Base-by-base conservation (phyloP, 2,888 invertebrate species). In the Campoplex nolae region DNA sequence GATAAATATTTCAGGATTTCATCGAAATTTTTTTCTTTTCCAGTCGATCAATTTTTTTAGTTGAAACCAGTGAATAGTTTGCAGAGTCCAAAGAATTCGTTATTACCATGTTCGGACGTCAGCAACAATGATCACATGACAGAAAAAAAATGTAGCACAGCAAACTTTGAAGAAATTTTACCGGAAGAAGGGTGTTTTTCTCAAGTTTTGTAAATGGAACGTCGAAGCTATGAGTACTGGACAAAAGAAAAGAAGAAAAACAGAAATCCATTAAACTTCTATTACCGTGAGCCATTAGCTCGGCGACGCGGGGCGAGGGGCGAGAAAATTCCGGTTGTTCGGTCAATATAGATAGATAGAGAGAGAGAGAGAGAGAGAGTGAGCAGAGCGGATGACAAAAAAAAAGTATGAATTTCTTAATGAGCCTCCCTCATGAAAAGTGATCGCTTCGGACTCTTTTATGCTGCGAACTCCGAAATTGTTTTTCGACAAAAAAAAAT, bases 211-310 rank as follows among this genome's bases (percentile, higher is more conserved):
- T 11, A 18, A 51, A 51, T 51, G 51, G n/a, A 51, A n/a, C 16
- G 45, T 18, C 1, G 18, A 18, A 3, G 16, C 51, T 18, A 51
- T 7, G 7, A 51, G n/a, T 18, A n/a, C 51, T n/a, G 51, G 51
- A n/a, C 18, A n/a, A 51, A 51, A 51, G 51, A 11, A 58, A 58
- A 23, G 3, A 28, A 58, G 28, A 67, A 67, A 67, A 71, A 18
- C 23, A 73, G 16, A 73, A 74, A 74, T 74, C 23, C 51, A 74
- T 74, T n/a, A 42, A 56, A 56, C n/a, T 56, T 74, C 54, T 48
- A 48, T 65, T 18, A 62, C 73, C 7, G 23, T 11, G 32, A 70
- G 42, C 4, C n/a, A 71, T 68, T 82, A 6, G 35, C 16, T 70
- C 51, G 16, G 35, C 1, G 35, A 42, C 13, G 11, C 32, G 3